These are phyloP conservation scores for Chelmon rostratus DNA, from an alignment of 2,797 vertebrate genomes.

Conservation along the genomic window DNA sequence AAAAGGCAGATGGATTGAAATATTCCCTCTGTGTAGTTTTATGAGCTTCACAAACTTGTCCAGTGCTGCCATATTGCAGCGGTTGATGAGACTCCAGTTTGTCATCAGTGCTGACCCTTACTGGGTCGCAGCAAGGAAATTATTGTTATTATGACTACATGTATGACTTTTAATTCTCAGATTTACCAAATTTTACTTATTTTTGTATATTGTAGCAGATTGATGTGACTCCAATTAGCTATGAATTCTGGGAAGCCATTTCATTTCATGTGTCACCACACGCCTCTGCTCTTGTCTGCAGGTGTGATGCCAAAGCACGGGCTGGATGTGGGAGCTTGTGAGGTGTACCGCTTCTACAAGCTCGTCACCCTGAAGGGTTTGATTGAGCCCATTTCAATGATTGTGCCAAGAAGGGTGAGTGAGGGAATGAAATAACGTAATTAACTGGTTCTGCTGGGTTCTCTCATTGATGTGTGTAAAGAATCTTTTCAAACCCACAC, in stretches of 20 bases:
- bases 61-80: not conserved
- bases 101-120: too few relatives aligned
- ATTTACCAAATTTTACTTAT: too few relatives aligned
- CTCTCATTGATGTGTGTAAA: not conserved
- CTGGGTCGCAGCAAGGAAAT: too few relatives aligned
- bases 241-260: conserved; percentile 10
- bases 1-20: not conserved
- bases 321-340: conserved; percentile 94
- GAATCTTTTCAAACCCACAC: not conserved
- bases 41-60: conserved; percentile 4
- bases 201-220: not conserved
- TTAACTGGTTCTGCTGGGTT: not conserved
- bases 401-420: conserved; percentile 97
- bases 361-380: conserved; percentile 96
- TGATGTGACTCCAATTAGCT: not conserved
- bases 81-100: too few relatives aligned
- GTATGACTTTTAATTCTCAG: too few relatives aligned
- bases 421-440: not conserved
- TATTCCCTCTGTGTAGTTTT: not conserved
- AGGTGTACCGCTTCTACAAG: conserved; percentile 98
- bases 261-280: not conserved
- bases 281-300: conserved; percentile 67
- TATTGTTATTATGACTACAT: too few relatives aligned
- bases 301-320: conserved; percentile 99
- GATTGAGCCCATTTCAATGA: conserved; percentile 99